These are phyloP conservation scores for Cheirogaleus major DNA, from an alignment of 2,797 vertebrate genomes.

Conservation along the genomic window DNA sequence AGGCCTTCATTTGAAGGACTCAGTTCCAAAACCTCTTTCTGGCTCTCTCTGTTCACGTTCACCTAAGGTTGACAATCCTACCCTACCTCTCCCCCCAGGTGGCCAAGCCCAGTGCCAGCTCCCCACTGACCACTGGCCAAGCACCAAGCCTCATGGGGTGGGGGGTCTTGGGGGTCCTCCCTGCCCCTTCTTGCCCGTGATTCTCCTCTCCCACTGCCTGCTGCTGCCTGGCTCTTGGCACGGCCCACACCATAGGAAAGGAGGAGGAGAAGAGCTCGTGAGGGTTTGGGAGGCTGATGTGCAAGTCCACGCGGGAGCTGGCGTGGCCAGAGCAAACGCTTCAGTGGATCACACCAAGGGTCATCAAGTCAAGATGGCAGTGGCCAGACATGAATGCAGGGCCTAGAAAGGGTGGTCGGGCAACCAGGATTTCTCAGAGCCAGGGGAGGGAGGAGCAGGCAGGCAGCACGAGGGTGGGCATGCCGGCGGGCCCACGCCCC, in stretches of 20 bases:
- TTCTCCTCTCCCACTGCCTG: not conserved
- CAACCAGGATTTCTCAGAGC: not conserved
- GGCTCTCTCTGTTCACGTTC: not conserved
- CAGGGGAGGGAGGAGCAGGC: not conserved
- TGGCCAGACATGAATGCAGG: too few relatives aligned
- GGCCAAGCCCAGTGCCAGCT: not conserved
- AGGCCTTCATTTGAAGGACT: not conserved
- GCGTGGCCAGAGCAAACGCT: not conserved
- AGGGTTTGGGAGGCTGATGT: not conserved
- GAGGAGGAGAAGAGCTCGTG: not conserved
- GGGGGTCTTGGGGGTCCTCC: not conserved
- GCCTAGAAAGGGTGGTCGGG: not conserved
- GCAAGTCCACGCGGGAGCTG: not conserved
- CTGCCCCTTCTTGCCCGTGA: not conserved
- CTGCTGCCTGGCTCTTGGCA: not conserved
- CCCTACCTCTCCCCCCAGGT: not conserved
- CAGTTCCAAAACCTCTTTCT: not conserved
- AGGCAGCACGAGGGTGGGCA: not conserved
- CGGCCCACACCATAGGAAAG: not conserved
- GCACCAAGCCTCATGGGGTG: not conserved
- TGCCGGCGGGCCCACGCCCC: fast-evolving
- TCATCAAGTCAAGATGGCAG: not conserved
- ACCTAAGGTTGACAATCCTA: not conserved
- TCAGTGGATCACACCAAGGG: not conserved
- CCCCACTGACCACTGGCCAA: not conserved